Conservation (phyloP, 2,888 invertebrate genomes). For the Cephus nigrinus region DNA sequence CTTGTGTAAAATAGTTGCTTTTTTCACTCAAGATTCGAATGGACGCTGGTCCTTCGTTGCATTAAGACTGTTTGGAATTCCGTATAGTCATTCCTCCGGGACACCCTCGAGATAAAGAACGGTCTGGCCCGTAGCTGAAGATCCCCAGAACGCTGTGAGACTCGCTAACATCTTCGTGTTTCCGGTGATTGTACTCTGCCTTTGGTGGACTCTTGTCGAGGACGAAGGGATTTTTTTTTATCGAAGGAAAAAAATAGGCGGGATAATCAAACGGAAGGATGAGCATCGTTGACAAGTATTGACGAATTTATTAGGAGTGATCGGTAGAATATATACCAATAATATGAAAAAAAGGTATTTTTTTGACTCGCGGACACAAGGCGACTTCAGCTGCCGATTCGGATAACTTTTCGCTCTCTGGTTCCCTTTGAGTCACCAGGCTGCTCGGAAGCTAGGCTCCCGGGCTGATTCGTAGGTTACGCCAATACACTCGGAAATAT, state of each 20-base stretch:
- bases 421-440: too few relatives aligned
- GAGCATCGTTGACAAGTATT: not conserved
- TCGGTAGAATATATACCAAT: not conserved
- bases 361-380: too few relatives aligned
- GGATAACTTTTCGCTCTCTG: too few relatives aligned
- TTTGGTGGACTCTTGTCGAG: constrained; percentile 7
- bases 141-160: constrained; percentile 25
- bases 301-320: not conserved
- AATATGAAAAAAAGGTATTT: not conserved
- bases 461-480: too few relatives aligned
- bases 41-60: not conserved
- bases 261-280: not conserved
- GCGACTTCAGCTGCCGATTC: too few relatives aligned
- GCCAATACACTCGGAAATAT: too few relatives aligned
- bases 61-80: constrained; percentile 24
- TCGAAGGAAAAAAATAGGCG: not conserved
- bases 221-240: constrained; percentile 22
- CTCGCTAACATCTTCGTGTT: constrained; percentile 30
- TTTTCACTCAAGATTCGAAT: not conserved
- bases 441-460: too few relatives aligned
- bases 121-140: constrained; percentile 8
- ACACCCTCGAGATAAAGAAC: constrained; percentile 31
- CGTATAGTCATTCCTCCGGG: constrained; percentile 14
- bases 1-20: not conserved
- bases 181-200: constrained; percentile 32